These are phyloP conservation scores for Mesochorus sp. DNA, from an alignment of 2,888 invertebrate species.

Conservation along the genomic window DNA sequence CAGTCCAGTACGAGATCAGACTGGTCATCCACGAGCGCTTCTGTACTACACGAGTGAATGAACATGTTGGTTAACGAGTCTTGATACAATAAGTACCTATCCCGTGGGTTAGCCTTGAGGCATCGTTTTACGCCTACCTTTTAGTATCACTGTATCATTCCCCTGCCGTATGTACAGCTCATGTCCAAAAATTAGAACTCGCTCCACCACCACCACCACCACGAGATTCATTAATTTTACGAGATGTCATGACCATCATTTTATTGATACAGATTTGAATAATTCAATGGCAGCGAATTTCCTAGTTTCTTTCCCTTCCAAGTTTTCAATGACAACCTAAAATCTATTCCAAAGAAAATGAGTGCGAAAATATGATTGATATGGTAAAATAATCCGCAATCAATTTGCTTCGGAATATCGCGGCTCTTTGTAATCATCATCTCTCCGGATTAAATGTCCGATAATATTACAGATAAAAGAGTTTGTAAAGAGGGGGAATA, in stretches of 20 bases:
- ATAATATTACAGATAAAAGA: too few species aligned
- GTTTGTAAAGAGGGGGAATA: too few species aligned
- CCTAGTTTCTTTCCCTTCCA: too few species aligned
- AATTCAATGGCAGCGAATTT: background rate
- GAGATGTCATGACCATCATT: background rate
- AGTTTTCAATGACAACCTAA: too few species aligned
- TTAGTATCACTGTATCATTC: conserved; percentile 55
- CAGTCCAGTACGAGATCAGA: conserved; percentile 40
- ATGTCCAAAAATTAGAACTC: conserved; percentile 46
- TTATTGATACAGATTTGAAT: background rate
- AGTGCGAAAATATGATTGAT: too few species aligned
- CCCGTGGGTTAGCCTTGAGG: conserved; percentile 79
- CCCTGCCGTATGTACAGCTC: background rate
- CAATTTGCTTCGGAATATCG: too few species aligned
- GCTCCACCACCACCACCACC: background rate
- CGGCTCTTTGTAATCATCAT: too few species aligned
- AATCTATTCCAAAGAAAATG: too few species aligned
- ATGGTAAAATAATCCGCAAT: too few species aligned
- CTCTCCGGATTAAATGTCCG: too few species aligned
- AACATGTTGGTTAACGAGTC: conserved; percentile 80
- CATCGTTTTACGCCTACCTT: conserved; percentile 71
- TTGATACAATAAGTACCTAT: conserved; percentile 82
- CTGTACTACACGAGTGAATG: conserved; percentile 70
- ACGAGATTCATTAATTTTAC: background rate
- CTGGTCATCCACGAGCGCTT: conserved; percentile 53